Conservation (phyloP, 2,888 invertebrate species). For the Metellina segmentata region DNA sequence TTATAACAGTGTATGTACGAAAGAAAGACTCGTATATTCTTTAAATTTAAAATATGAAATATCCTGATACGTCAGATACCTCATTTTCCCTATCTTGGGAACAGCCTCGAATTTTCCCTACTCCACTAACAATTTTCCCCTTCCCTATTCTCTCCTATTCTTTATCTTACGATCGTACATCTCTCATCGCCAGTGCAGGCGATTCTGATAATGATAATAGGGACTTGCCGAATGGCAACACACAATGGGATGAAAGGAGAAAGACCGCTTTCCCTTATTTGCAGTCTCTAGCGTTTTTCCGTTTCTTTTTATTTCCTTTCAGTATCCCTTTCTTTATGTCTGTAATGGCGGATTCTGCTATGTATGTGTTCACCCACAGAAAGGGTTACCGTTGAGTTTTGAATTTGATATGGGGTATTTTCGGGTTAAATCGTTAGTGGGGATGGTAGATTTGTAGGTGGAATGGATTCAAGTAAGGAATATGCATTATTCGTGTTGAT, state of each 20-base stretch:
- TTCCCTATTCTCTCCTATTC: neutral
- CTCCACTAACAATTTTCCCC: neutral
- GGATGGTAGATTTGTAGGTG: too few relatives aligned
- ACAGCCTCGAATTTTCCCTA: too few relatives aligned
- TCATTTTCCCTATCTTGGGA: too few relatives aligned
- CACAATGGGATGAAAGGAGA: conserved; percentile 28
- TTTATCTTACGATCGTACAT: neutral
- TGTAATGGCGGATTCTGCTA: neutral
- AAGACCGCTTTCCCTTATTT: neutral
- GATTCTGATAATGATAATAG: conserved; percentile 65
- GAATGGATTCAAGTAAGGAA: too few relatives aligned
- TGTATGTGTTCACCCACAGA: neutral
- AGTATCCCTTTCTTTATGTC: neutral
- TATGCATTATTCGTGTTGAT: too few relatives aligned
- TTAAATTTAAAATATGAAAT: too few relatives aligned
- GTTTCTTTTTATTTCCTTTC: neutral
- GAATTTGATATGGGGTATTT: neutral
- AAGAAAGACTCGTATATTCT: too few relatives aligned
- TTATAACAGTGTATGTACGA: too few relatives aligned
- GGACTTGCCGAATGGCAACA: conserved; percentile 40
- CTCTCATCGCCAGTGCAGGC: conserved; percentile 2
- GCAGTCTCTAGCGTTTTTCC: neutral
- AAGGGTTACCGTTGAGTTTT: neutral
- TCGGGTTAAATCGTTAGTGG: neutral
- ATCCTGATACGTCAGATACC: too few relatives aligned